Evolutionary conservation across 2,113 vertebrate genomes (phyloP), one percentile per base, ranked within the genome.

Genomic region (Grantiella picta): DNA sequence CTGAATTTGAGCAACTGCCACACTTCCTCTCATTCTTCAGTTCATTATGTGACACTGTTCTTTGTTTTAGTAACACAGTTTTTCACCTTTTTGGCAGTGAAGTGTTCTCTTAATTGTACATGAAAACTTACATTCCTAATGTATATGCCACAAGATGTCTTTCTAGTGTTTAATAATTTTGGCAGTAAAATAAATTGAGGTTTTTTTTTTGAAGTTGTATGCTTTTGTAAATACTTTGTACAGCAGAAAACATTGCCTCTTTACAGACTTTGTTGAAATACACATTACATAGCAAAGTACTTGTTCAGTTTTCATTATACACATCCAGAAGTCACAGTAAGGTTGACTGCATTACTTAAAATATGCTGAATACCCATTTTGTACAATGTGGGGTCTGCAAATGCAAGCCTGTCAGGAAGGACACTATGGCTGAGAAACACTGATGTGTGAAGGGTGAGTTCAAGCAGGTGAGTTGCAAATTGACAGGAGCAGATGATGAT

Each of bases 111-210:
- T 86, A 50, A 94, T 84, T 97, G 68, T 97, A 83, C 59, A 50
- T 25, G 85, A 82, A 90, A 86, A 73, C 94, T 96, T 94, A 96
- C 96, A 97, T 97, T 98, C 94, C 95, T 97, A 52, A 93, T 95
- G 70, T 95, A 76, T 91, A 86, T 96, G 92, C 57, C 53, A 72
- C 70, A 44, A 65, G 15, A 47, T 92, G 68, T 89, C 80, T 91
- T 94, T 97, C 94, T 96, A 86, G 72, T 95, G 87, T 97, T 57
- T 80, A 73, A 66, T 80, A 96, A 97, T 89, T 90, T 91, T 81
- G 40, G 7, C 77, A 64, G 92, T 92, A 93, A 96, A 98, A 98
- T 97, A 97, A 98, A 97, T 54, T 87, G 71, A 56, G 69, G 52
- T n/a, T 7, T 56, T 7, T 56, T 95, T 96, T 97, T 92, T 79